phyloP scores from a whole-genome alignment of 2,888 invertebrate species.

The Tryphoninae sp. region DNA sequence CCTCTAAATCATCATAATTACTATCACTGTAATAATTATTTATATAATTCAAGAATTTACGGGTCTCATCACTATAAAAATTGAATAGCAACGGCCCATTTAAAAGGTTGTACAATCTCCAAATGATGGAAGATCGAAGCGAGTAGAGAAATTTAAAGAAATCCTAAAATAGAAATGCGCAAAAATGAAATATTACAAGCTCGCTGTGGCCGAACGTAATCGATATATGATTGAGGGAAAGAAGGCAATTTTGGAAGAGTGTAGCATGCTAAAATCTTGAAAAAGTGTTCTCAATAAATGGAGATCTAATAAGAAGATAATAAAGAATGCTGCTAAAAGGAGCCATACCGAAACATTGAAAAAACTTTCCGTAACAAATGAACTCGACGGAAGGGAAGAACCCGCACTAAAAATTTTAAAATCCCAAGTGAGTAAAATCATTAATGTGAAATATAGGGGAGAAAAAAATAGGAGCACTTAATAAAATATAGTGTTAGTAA shows the following conservation, averaged over 20 bases:
- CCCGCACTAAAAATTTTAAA: slow-evolving; percentile 46
- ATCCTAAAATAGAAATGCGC: too few species aligned
- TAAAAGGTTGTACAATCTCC: too few species aligned
- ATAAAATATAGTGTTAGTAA: slow-evolving; percentile 14
- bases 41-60: too few species aligned
- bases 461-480: slow-evolving; percentile 33
- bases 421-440: slow-evolving; percentile 49
- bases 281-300: slow-evolving; percentile 48
- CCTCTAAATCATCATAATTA: too few species aligned
- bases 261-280: too few species aligned
- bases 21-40: too few species aligned
- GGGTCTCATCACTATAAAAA: too few species aligned
- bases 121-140: too few species aligned
- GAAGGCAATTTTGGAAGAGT: slow-evolving; percentile 53
- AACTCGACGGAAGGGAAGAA: slow-evolving; percentile 52
- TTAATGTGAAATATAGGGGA: slow-evolving; percentile 42
- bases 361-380: slow-evolving; percentile 48
- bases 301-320: slow-evolving; percentile 49
- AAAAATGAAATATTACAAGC: background rate
- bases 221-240: slow-evolving; percentile 51
- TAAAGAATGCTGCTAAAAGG: slow-evolving; percentile 47
- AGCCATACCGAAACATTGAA: slow-evolving; percentile 47
- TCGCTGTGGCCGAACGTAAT: slow-evolving; percentile 51
- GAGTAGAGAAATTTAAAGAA: too few species aligned
- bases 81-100: too few species aligned